Conservation (phyloP, 2,797 vertebrate species). For the Spea hammondii region DNA sequence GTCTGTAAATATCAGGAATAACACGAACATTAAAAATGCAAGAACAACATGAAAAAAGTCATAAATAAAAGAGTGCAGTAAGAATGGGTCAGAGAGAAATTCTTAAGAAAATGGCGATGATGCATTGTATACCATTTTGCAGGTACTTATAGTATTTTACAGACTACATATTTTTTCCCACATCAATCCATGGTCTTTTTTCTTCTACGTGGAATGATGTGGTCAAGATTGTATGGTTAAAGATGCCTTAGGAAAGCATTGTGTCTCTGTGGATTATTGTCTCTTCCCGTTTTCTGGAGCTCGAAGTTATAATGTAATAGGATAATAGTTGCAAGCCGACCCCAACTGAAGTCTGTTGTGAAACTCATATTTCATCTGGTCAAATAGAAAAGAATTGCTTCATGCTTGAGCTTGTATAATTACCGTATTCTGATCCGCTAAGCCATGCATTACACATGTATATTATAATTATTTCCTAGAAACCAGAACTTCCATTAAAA, state of each 20-base stretch:
- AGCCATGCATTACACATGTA: slow-evolving; percentile 45
- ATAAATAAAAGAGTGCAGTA: no score
- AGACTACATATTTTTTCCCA: slow-evolving; percentile 11
- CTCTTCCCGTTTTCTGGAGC: slow-evolving; percentile 9
- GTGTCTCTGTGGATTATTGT: slow-evolving; percentile 39
- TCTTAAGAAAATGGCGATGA: slow-evolving; percentile 4
- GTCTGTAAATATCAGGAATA: no score
- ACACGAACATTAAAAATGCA: no score
- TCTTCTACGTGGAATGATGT: slow-evolving; percentile 30
- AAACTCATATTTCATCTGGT: slow-evolving; percentile 47
- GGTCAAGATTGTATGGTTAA: slow-evolving; percentile 40
- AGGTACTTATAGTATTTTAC: slow-evolving; percentile 14
- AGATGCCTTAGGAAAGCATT: slow-evolving; percentile 31
- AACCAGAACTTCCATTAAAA: slow-evolving; percentile 16
- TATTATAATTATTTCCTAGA: slow-evolving; percentile 38
- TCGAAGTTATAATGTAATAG: slow-evolving; percentile 24
- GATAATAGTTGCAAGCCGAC: slow-evolving; percentile 38
- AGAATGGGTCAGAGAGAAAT: no score
- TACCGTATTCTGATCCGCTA: slow-evolving; percentile 34
- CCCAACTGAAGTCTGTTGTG: slow-evolving; percentile 28
- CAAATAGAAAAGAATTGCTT: slow-evolving; percentile 21
- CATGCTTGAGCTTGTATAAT: slow-evolving; percentile 46
- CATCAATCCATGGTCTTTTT: slow-evolving; percentile 26
- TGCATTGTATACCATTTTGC: not conserved
- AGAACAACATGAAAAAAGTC: no score